Conservation (phyloP, 1,140 invertebrate genomes). For the Ectropis grisescens region DNA sequence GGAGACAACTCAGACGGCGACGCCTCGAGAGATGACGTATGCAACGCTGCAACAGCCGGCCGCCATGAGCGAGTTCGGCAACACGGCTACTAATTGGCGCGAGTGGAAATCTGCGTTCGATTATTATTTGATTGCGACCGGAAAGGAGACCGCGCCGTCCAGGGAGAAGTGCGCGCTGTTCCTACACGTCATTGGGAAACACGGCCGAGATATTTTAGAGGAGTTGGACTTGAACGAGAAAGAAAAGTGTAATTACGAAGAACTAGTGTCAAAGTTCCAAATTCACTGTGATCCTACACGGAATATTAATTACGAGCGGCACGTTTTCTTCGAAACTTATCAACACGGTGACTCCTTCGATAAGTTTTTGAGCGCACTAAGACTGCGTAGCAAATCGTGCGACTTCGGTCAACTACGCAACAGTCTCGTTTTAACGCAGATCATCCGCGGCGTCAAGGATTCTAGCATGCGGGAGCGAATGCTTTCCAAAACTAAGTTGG, state of each 20-base stretch:
- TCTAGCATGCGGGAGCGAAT: constrained; percentile 1
- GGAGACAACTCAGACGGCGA: too few relatives aligned
- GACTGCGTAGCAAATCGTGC: too few relatives aligned
- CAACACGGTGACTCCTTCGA: too few relatives aligned
- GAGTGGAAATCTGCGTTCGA: constrained; percentile 12
- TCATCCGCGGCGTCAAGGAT: too few relatives aligned
- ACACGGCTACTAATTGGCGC: constrained; percentile 7
- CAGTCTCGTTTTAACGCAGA: too few relatives aligned
- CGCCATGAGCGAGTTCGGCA: not conserved
- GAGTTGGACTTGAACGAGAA: constrained; percentile 6
- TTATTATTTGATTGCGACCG: constrained; percentile 9
- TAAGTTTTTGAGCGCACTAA: too few relatives aligned
- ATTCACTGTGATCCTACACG: constrained; percentile 3
- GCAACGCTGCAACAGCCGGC: constrained; percentile 7
- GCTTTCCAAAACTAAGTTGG: constrained; percentile 1
- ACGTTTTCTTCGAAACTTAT: not conserved
- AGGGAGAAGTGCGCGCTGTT: constrained; percentile 12
- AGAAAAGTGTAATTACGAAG: constrained; percentile 1
- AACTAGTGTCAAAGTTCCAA: constrained; percentile 5
- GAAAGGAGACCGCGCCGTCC: not conserved
- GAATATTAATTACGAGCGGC: constrained; percentile 12
- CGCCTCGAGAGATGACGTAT: too few relatives aligned
- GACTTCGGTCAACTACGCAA: too few relatives aligned
- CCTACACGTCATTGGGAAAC: constrained; percentile 11
- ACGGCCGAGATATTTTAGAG: constrained; percentile 8